A percentile compares a stretch with the other conserved stretches of the same genome.
Conservation (phyloP, 2,797 vertebrate genomes). For the Artibeus lituratus region DNA sequence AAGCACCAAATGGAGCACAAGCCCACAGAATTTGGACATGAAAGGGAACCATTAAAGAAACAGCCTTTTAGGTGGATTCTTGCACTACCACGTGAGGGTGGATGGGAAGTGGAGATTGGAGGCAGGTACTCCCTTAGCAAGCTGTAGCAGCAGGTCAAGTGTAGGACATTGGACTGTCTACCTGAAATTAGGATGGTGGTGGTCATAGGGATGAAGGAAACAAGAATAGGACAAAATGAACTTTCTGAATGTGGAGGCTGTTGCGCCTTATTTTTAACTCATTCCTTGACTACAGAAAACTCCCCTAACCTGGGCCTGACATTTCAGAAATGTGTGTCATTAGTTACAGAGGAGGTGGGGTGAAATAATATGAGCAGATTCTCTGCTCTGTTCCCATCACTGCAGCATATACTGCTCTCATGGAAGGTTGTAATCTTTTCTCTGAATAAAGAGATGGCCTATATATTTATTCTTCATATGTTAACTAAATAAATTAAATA, state of each 20-base stretch:
- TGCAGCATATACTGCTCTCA: neutral
- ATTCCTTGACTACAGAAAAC: neutral
- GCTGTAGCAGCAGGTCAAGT: neutral
- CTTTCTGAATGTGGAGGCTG: neutral
- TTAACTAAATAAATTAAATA: neutral
- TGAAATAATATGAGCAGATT: neutral
- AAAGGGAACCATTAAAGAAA: neutral
- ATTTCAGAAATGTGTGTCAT: neutral
- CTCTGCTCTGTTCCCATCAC: neutral
- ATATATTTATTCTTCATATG: neutral
- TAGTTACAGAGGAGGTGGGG: neutral
- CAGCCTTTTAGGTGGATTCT: neutral
- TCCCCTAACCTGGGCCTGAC: neutral
- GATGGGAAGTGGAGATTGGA: neutral
- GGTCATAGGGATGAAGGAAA: neutral
- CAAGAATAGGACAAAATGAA: neutral
- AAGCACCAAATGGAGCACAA: neutral
- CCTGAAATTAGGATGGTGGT: neutral
- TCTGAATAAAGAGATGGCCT: neutral
- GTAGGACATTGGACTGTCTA: neutral
- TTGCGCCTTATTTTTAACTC: neutral
- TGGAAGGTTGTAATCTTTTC: neutral
- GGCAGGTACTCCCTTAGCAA: neutral
- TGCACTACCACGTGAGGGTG: accelerated
- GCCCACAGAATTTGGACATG: accelerated